Percentiles rank a stretch among this genome's conserved stretches.
phyloP scores from a whole-genome alignment of 2,797 vertebrate genomes.

The Cyprinodon diabolis region DNA sequence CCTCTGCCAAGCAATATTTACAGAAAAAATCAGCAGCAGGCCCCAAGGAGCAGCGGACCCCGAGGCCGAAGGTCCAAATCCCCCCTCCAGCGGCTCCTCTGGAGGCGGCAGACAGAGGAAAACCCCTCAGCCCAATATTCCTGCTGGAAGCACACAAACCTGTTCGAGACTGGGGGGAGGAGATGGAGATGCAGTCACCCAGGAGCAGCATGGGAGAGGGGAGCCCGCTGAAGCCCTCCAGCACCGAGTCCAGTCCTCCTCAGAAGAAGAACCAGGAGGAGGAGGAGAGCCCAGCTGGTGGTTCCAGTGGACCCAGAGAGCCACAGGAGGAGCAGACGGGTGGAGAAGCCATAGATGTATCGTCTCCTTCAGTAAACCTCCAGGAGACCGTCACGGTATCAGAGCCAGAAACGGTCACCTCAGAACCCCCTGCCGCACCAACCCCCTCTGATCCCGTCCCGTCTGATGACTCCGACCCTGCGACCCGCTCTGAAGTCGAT shows the following conservation, averaged over 20 bases:
- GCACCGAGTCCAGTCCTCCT: conserved; percentile 68
- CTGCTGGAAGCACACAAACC: conserved; percentile 80
- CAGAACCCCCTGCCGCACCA: background rate
- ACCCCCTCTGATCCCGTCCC: conserved; percentile 4
- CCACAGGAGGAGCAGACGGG: conserved; percentile 33
- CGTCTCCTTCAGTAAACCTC: conserved; percentile 15
- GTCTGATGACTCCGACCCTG: background rate
- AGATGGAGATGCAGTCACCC: conserved; percentile 89
- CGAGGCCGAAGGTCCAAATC: conserved; percentile 75
- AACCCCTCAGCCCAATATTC: conserved; percentile 83
- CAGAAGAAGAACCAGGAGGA: conserved; percentile 44
- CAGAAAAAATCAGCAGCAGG: conserved; percentile 38
- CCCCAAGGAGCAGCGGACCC: conserved; percentile 68
- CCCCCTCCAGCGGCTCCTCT: conserved; percentile 58
- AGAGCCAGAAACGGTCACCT: conserved; percentile 21
- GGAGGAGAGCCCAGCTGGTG: conserved; percentile 1
- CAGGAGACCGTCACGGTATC: conserved; percentile 27
- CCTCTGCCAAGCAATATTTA: conserved; percentile 16
- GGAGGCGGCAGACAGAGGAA: conserved; percentile 64
- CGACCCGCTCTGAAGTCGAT: background rate
- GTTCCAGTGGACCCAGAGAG: conserved; percentile 21
- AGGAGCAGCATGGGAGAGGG: conserved; percentile 78
- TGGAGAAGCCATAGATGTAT: conserved; percentile 5
- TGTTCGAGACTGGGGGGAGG: conserved; percentile 91
- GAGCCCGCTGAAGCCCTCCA: conserved; percentile 74